Conservation (phyloP, 2,797 vertebrate species). For the Chrosomus eos region DNA sequence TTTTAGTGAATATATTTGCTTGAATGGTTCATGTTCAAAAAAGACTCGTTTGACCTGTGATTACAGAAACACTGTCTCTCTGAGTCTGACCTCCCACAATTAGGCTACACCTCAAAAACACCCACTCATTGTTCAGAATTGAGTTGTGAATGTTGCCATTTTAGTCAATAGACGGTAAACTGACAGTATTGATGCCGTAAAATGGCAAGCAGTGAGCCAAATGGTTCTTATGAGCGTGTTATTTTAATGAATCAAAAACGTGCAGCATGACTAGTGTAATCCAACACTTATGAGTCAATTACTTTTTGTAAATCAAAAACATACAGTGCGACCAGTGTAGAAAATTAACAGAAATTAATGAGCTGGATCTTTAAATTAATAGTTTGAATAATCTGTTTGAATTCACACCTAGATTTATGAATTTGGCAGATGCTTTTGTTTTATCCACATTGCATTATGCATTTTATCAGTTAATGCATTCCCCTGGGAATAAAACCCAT, state of each 20-base stretch:
- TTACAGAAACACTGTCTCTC: constrained; percentile 7
- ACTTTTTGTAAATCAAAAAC: neutral
- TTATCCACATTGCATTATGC: neutral
- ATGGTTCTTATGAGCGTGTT: neutral
- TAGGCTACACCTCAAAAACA: neutral
- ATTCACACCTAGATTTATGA: neutral
- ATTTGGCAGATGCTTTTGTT: neutral
- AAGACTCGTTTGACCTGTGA: neutral
- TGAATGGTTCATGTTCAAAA: neutral
- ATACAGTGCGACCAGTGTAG: neutral
- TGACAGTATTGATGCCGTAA: neutral
- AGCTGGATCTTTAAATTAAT: neutral
- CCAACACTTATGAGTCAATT: neutral
- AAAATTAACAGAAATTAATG: neutral
- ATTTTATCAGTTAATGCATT: neutral
- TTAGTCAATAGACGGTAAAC: too few species aligned
- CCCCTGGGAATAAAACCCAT: neutral
- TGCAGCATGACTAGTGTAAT: too few species aligned
- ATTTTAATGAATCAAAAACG: too few species aligned
- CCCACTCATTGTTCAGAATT: neutral
- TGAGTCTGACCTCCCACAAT: neutral
- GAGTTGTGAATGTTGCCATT: neutral
- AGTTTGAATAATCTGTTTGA: neutral
- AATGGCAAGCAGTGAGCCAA: neutral
- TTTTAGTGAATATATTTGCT: neutral